Evolutionary conservation across 2,113 vertebrate species (phyloP), one percentile per base, ranked within the genome.

Genomic region (Smithornis capensis): DNA sequence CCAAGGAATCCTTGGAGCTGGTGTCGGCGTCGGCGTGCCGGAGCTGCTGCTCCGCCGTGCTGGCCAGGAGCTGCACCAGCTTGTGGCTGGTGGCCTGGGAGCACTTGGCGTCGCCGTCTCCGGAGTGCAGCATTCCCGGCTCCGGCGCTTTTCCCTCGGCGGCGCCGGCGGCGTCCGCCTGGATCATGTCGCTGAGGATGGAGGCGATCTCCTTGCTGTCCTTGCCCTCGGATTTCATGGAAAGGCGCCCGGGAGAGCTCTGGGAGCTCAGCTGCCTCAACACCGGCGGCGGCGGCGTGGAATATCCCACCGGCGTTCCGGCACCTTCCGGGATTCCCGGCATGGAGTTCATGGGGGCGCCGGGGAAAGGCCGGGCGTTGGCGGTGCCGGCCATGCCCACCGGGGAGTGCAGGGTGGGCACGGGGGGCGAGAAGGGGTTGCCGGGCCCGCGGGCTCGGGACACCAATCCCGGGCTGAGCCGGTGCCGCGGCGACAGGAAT

Each of bases 401-500:
- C 0, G 99, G 99, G 70, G 99, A 99, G 97, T 98, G 98, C 97
- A 98, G 97, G 92, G 98, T 96, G 4, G 98, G 97, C 82, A 98
- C 97, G 64, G 98, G 97, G 63, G 99, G 98, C 29, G 99, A 99
- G 96, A 99, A 99, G 59, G 99, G 98, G 94, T 98, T 98, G 95
- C 97, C 98, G 42, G 98, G 97, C 47, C 97, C 97, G 50, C 98
- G 97, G 50, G 99, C 98, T 87, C 99, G 98, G 40, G 98, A 96
- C 49, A 98, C 97, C 83, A 98, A 92, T 40, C 98, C 99, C 19
- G 99, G 99, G 96, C 98, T 98, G 83, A 98, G 98, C 79, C 98
- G 98, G 62, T 98, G 98, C 97, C 98, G 98, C 9, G 99, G 98
- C 19, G 99, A 99, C 98, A 99, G 98, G 97, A 99, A 99, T 79